phyloP scores from a whole-genome alignment of 2,797 vertebrate genomes.

The Acanthurus lineatus region DNA sequence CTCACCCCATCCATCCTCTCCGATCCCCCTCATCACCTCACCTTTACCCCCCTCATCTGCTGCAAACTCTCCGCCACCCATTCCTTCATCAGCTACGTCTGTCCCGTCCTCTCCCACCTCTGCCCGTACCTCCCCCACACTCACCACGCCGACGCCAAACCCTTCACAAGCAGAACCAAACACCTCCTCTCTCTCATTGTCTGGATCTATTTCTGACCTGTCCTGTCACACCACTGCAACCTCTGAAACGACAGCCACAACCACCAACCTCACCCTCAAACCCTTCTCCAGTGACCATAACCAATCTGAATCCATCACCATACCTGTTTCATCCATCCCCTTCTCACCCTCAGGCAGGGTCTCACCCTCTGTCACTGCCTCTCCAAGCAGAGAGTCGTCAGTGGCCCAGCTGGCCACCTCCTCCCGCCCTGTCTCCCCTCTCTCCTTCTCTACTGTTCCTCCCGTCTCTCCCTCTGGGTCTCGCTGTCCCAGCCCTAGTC shows the following conservation, averaged over 20 bases:
- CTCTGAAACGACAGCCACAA: constrained; percentile 12
- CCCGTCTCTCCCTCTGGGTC: constrained; percentile 67
- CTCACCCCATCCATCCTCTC: constrained; percentile 63
- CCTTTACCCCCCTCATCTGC: constrained; percentile 62
- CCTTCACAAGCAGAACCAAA: constrained; percentile 34
- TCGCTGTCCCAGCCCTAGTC: constrained; percentile 72
- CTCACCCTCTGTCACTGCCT: constrained; percentile 38
- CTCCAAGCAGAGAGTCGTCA: constrained; percentile 57
- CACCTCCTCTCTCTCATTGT: constrained; percentile 22
- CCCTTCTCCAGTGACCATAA: constrained; percentile 21
- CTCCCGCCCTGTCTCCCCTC: constrained; percentile 64
- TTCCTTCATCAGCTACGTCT: constrained; percentile 19
- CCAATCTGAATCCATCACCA: constrained; percentile 24
- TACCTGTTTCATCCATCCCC: constrained; percentile 23
- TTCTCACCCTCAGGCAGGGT: constrained; percentile 30
- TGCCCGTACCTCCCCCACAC: constrained; percentile 37
- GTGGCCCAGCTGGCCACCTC: constrained; percentile 33
- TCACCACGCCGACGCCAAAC: neutral
- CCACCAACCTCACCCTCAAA: neutral
- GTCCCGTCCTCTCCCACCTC: constrained; percentile 36
- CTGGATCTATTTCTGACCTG: constrained; percentile 13
- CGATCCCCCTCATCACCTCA: constrained; percentile 78
- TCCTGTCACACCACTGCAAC: constrained; percentile 5
- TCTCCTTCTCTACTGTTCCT: constrained; percentile 57
- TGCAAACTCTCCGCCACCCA: constrained; percentile 26